Percentiles rank a stretch among this genome's conserved stretches.
These are phyloP conservation scores for Tachina fera DNA, from an alignment of 2,888 invertebrate genomes.

Conservation along the genomic window DNA sequence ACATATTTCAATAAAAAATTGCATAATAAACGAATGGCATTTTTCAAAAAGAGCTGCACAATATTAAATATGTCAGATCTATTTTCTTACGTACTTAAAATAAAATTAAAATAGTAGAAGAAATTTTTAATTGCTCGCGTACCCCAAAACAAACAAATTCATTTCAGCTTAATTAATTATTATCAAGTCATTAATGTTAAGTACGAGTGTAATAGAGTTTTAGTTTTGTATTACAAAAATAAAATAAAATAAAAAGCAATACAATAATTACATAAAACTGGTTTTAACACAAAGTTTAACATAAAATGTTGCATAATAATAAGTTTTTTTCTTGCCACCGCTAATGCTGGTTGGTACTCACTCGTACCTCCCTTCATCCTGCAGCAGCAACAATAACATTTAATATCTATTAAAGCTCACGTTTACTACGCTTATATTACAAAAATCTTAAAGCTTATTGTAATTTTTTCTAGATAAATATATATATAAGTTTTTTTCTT, in stretches of 20 bases:
- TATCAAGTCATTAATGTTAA: slow-evolving; percentile 5
- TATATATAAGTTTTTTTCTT: neutral
- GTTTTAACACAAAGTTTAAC: slow-evolving; percentile 57
- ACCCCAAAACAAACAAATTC: slow-evolving; percentile 4
- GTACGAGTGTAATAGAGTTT: slow-evolving; percentile 3
- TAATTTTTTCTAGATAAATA: slow-evolving; percentile 15
- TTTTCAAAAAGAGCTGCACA: neutral
- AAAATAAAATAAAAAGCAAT: neutral
- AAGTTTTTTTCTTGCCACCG: slow-evolving; percentile 21
- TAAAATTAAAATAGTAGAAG: neutral
- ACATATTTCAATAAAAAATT: too few species aligned
- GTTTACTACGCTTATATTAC: neutral
- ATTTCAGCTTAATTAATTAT: slow-evolving; percentile 3
- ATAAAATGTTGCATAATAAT: slow-evolving; percentile 57
- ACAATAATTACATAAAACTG: slow-evolving; percentile 40
- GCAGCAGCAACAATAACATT: slow-evolving; percentile 2
- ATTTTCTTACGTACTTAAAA: neutral
- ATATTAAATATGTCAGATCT: neutral
- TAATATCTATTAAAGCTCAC: slow-evolving; percentile 6
- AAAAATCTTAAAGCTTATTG: slow-evolving; percentile 28
- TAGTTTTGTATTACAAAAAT: neutral
- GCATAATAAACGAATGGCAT: too few species aligned
- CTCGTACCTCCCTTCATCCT: neutral
- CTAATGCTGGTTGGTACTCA: neutral
- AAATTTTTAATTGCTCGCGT: slow-evolving; percentile 22